These are phyloP conservation scores for Agonopterix arenella DNA, from an alignment of 2,888 invertebrate genomes.

Conservation along the genomic window DNA sequence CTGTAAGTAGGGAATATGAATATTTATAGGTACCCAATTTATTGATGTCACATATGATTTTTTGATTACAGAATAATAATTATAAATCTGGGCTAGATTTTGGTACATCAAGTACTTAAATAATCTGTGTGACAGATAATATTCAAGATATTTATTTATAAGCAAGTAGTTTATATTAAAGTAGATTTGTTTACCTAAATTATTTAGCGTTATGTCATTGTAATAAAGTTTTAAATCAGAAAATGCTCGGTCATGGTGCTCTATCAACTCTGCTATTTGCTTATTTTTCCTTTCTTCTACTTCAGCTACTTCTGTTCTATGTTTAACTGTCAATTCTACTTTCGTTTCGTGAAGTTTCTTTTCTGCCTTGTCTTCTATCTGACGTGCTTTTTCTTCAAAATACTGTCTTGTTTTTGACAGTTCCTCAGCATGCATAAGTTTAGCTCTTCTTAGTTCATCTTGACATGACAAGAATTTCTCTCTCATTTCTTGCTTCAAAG, in stretches of 20 bases:
- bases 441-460: constrained; percentile 83
- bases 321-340: constrained; percentile 83
- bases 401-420: constrained; percentile 77
- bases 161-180: neutral
- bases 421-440: constrained; percentile 85
- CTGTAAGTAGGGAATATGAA: neutral
- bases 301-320: constrained; percentile 90
- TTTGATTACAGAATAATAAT: neutral
- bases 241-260: constrained; percentile 90
- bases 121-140: too few species aligned
- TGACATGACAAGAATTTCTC: constrained; percentile 83
- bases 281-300: constrained; percentile 94
- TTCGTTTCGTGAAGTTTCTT: constrained; percentile 84
- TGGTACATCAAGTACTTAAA: too few species aligned
- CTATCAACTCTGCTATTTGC: constrained; percentile 87
- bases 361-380: constrained; percentile 79
- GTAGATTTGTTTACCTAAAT: constrained; percentile 78
- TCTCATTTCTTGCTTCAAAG: constrained; percentile 79
- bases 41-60: neutral
- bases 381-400: constrained; percentile 66
- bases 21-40: too few species aligned
- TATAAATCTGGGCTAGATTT: neutral
- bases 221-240: constrained; percentile 96
- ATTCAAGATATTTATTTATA: too few species aligned
- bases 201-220: constrained; percentile 95